Evolutionary conservation across 2,888 invertebrate genomes (phyloP), one percentile per base, ranked within the genome.

Genomic region (Hypomecis atomaria): DNA sequence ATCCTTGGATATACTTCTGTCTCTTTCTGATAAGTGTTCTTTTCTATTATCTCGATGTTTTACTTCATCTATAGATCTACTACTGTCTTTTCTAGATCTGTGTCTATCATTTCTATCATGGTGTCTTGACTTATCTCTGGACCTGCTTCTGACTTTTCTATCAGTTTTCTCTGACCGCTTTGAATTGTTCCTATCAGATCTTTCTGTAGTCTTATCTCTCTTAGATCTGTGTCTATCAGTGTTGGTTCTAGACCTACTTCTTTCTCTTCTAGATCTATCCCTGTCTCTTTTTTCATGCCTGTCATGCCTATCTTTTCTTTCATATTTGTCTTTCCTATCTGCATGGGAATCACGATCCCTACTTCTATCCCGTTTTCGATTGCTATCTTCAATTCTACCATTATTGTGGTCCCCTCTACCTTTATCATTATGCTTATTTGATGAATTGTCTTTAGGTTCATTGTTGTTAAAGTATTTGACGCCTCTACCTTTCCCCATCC

Each of bases 401-500:
- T 65, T 65, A 37, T 37, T 49, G 5, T 48, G 42, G 36, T 61
- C 52, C 10, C 13, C 52, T 58, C 64, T 37, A 70, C 67, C 67
- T 75, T 74, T 40, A 71, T 67, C 69, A 69, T 72, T 49, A 78
- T 50, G 11, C 6, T 59, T 56, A 49, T 48, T 48, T 40, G 49
- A 36, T 40, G 55, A 45, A 36, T 48, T 45, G 44, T 59, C 52
- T n/a, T 65, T 65, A 11, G 55, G 33, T 59, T 72, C 83, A 66
- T 84, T 84, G 60, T 88, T 86, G 82, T 85, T 83, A 70, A 91
- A 91, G 82, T 94, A 94, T 69, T 94, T 94, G 0, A 97, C 95
- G 5, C 97, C 97, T 79, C 96, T 94, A 0, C 97, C 98, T 90
- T 98, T 98, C 2, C 98, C 98, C 59, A 95, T 94, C 97, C 98